These are phyloP conservation scores for Escarpia spicata DNA, from an alignment of 2,888 invertebrate species.

Conservation along the genomic window DNA sequence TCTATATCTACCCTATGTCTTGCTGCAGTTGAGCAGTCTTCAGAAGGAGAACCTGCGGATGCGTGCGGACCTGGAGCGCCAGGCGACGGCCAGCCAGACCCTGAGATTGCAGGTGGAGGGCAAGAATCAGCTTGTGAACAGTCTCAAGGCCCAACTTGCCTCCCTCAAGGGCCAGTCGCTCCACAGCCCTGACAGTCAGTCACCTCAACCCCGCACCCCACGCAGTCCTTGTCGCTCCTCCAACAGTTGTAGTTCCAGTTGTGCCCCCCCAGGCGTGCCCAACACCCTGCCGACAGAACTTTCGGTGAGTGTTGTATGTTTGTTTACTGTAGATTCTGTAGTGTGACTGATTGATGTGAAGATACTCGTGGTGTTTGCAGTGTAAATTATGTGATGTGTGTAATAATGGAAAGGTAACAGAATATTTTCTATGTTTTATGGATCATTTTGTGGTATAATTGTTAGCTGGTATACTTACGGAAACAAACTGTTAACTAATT, in stretches of 20 bases:
- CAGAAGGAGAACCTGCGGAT: slow-evolving; percentile 61
- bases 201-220: neutral
- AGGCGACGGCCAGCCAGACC: slow-evolving; percentile 55
- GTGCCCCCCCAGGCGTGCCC: neutral
- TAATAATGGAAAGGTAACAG: neutral
- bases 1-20: neutral
- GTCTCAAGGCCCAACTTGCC: slow-evolving; percentile 52
- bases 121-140: slow-evolving; percentile 58
- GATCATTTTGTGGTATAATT: neutral
- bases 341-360: neutral
- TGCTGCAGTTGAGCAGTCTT: slow-evolving; percentile 53
- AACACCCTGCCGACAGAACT: neutral
- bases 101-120: slow-evolving; percentile 57
- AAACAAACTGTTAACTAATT: no score
- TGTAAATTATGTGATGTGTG: no score
- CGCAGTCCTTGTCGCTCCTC: neutral
- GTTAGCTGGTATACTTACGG: neutral
- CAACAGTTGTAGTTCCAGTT: neutral
- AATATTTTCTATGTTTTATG: neutral
- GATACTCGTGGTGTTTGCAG: neutral
- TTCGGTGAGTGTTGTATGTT: neutral
- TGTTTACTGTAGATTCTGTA: neutral
- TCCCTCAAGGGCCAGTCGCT: slow-evolving; percentile 23
- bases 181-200: neutral
- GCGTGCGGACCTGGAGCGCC: slow-evolving; percentile 58